These are phyloP conservation scores for Polyploca ridens DNA, from an alignment of 2,888 invertebrate genomes.

Conservation along the genomic window DNA sequence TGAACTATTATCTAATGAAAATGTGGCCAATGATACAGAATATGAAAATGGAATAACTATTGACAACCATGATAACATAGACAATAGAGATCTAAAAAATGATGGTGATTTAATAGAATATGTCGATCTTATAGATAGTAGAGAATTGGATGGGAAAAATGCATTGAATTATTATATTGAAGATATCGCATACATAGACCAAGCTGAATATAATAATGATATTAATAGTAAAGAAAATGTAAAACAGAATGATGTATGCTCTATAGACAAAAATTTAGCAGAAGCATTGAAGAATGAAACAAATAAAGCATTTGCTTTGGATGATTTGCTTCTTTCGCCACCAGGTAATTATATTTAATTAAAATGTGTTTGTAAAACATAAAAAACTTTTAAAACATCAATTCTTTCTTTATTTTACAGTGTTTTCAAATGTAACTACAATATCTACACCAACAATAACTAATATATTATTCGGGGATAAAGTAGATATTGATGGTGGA, in stretches of 20 bases:
- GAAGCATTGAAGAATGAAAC: conserved; percentile 57
- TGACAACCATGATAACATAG: not conserved
- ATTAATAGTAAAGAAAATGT: conserved; percentile 19
- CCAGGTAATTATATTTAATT: conserved; percentile 46
- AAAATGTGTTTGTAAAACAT: not conserved
- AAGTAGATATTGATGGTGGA: conserved; percentile 33
- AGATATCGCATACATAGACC: not conserved
- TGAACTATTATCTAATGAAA: not conserved
- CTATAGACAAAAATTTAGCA: conserved; percentile 66
- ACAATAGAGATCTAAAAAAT: not conserved
- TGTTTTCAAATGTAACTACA: conserved; percentile 38
- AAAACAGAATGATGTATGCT: conserved; percentile 39
- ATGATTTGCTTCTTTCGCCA: conserved; percentile 63
- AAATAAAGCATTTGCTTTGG: conserved; percentile 52
- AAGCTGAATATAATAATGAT: conserved; percentile 21
- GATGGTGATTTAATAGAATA: not conserved
- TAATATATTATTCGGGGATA: conserved; percentile 67
- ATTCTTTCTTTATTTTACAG: conserved; percentile 27
- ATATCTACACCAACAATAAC: conserved; percentile 67
- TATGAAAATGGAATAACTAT: conserved; percentile 3
- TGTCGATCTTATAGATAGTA: not conserved
- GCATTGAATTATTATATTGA: conserved; percentile 8
- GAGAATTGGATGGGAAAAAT: not conserved
- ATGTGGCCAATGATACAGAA: not conserved
- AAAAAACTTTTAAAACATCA: not conserved